Base-by-base conservation (phyloP, 2,797 vertebrate genomes). In the Galaxias olidus region DNA sequence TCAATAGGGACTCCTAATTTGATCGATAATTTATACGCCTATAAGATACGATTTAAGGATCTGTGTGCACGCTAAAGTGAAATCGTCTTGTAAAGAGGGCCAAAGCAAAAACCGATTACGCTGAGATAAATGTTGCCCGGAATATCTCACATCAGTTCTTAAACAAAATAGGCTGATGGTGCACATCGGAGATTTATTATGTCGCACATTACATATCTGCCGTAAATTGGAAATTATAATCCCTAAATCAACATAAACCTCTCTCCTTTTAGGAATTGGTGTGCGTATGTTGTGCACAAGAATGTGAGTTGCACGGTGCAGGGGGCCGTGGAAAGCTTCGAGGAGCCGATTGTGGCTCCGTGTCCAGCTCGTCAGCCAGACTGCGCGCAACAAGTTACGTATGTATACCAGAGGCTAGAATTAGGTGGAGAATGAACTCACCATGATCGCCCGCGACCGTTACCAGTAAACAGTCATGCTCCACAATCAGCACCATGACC, bases 261-360 rank as follows among this genome's bases (percentile, higher is more conserved):
- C 45, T 76, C 71, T 55, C 64, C 66, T 63, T 53, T 9, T 84
- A 99, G 97, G 89, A 98, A 98, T 88, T 98, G 96, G 96, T 99
- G 97, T 78, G 97, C 97, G 62, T 94, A 93, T 86, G 93, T 99
- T 17, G 95, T 98, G 81, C 94, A 93, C 76, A 98, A 86, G 90
- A 98, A 98, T 76, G 95, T 97, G 84, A 98, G 92, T 87, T 99
- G 97, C 78, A 88, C 94, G 0, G 96, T 99, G 83, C 92, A 94
- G 84, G 96, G 94, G 68, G 91, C 93, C 70, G 91, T 93, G 50
- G 94, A 96, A 87, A 94, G 92, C 78, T 95, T 91, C 81, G 87
- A 94, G 80, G 94, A 96, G 81, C 92, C 96, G 57, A 92, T 95
- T 71, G 90, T 94, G 86, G 92, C 85, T 79, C 89, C 87, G 57